phyloP scores from a whole-genome alignment of 2,888 invertebrate genomes.

The Tenthredo livida region DNA sequence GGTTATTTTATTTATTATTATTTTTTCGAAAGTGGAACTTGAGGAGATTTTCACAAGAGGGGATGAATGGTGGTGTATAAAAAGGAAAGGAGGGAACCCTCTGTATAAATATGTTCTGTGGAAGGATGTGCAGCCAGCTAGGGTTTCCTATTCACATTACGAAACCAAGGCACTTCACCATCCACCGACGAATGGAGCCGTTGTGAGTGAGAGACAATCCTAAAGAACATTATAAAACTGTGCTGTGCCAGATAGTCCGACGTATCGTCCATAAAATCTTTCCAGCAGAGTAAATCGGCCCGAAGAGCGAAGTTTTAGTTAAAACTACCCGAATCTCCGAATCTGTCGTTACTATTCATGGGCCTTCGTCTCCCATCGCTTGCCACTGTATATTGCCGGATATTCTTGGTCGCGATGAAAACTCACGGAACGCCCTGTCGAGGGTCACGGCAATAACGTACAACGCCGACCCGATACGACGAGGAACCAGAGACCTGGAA shows the following conservation, averaged over 20 bases:
- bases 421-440: conserved; percentile 42
- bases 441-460: conserved; percentile 40
- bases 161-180: conserved; percentile 28
- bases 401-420: conserved; percentile 41
- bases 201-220: conserved; percentile 34
- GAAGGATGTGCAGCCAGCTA: conserved; percentile 32
- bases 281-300: conserved; percentile 29
- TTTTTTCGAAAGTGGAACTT: neutral
- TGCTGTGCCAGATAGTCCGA: conserved; percentile 28
- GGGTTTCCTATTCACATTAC: conserved; percentile 39
- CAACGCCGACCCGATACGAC: conserved; percentile 3
- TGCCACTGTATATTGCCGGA: conserved; percentile 33
- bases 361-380: conserved; percentile 46
- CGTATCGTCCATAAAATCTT: conserved; percentile 44
- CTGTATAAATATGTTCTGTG: conserved; percentile 38
- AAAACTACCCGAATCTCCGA: conserved; percentile 34
- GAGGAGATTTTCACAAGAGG: neutral
- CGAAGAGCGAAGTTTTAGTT: conserved; percentile 34
- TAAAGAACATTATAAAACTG: conserved; percentile 38
- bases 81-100: neutral
- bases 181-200: neutral
- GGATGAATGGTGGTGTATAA: neutral
- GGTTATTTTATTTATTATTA: neutral
- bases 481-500: conserved; percentile 41
- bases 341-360: conserved; percentile 48